These are phyloP conservation scores for Nothocercus julius DNA, from an alignment of 2,113 vertebrate genomes.

Conservation along the genomic window DNA sequence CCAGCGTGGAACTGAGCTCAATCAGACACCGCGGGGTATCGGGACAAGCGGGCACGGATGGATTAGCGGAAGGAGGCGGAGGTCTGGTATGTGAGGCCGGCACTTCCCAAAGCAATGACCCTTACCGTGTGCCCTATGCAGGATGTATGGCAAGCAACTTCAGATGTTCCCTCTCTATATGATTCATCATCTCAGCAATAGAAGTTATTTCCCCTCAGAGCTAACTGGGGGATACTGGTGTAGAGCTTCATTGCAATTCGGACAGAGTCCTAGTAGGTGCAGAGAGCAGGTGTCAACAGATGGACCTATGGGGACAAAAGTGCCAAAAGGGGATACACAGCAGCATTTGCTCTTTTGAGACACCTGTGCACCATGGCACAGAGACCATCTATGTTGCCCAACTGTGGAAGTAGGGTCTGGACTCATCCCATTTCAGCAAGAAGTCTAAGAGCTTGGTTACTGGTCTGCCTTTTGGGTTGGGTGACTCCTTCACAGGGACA, in stretches of 20 bases:
- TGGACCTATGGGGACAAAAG: not conserved
- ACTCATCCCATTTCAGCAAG: not conserved
- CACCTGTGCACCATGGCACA: fast-evolving
- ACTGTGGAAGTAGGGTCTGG: not conserved
- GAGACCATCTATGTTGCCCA: not conserved
- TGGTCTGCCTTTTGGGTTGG: not conserved
- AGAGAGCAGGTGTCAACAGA: not conserved
- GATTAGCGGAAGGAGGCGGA: not conserved
- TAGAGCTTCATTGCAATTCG: not conserved
- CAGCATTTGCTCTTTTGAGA: not conserved
- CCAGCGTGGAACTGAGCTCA: not conserved
- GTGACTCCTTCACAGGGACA: not conserved
- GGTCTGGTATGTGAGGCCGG: not conserved
- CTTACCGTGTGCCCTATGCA: not conserved
- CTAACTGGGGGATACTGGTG: not conserved
- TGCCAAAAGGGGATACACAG: not conserved
- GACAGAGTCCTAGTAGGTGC: fast-evolving
- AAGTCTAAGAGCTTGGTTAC: not conserved
- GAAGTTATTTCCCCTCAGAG: not conserved
- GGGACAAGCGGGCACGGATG: not conserved
- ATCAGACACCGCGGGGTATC: not conserved
- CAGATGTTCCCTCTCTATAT: not conserved
- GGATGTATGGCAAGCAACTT: not conserved
- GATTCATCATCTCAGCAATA: not conserved
- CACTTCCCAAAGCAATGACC: not conserved